phyloP scores from a whole-genome alignment of 2,113 vertebrate species.

The cat (Felis catus) region F.catus_Fca126_mat1.0 CM031421.1:27022501-27023000 shows the following conservation, averaged over 20 bases:
- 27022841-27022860: neutral
- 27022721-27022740: neutral
- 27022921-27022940: too few species aligned
- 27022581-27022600: conserved; percentile 12
- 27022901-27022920: neutral
- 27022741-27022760: neutral
- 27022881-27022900: neutral
- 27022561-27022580: neutral
- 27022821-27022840: neutral
- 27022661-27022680: neutral
- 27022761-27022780: neutral
- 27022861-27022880: neutral
- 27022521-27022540: neutral
- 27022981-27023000: too few species aligned
- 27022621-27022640: neutral
- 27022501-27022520: neutral
- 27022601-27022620: conserved; percentile 24
- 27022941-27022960: too few species aligned
- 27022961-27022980: too few species aligned
- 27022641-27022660: neutral
- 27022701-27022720: neutral
- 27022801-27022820: neutral
- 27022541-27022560: neutral
- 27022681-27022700: neutral
- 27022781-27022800: neutral